Conservation (phyloP, 2,113 vertebrate species). For the Pedionomus torquatus region DNA sequence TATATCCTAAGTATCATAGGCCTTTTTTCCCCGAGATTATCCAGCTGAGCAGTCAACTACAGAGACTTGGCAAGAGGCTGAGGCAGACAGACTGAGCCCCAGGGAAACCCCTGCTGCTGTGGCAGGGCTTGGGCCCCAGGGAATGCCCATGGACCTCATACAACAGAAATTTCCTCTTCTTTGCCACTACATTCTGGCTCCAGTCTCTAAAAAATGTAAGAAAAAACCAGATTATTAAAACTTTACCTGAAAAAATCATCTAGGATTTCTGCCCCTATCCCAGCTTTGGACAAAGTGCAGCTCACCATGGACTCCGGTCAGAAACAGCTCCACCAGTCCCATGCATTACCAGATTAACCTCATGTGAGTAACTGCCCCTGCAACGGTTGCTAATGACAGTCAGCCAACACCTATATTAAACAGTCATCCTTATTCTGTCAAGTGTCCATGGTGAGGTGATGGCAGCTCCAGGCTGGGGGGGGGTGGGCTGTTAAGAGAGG, state of each 20-base stretch:
- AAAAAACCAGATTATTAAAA: neutral
- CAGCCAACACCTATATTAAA: neutral
- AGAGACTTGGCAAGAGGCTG: neutral
- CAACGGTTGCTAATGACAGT: neutral
- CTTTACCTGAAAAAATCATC: no score
- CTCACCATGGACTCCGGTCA: rapidly evolving
- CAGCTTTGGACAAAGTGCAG: neutral
- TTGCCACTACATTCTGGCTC: neutral
- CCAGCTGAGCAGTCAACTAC: neutral
- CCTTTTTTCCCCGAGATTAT: neutral
- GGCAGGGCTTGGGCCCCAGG: neutral
- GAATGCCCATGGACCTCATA: rapidly evolving
- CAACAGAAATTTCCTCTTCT: neutral
- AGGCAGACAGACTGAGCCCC: neutral
- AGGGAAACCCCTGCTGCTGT: neutral
- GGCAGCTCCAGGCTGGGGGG: neutral
- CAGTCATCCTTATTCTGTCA: neutral
- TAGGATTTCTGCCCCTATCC: neutral
- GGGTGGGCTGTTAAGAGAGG: neutral
- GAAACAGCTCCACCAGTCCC: rapidly evolving
- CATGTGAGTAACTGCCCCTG: neutral
- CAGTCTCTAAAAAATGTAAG: neutral
- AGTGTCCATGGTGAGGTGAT: neutral
- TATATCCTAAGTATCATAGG: neutral
- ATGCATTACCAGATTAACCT: neutral